Base-by-base conservation (phyloP, 2,888 invertebrate genomes). In the Phlogophora meticulosa region DNA sequence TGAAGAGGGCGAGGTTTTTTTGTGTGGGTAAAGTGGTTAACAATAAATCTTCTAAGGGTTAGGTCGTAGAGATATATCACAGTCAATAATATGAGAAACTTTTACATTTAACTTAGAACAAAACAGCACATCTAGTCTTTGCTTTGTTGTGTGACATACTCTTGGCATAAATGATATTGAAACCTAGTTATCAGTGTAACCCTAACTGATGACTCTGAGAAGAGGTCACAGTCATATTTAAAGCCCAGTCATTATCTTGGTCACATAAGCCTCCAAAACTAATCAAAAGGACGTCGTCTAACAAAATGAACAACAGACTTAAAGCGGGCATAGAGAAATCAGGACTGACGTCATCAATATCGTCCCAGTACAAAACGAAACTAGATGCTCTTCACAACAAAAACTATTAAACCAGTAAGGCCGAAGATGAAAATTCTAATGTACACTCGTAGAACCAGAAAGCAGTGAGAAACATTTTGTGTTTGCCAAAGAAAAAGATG, bases 261-360 rank as follows among this genome's bases (percentile, higher is more conserved):
- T n/a, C 97, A 0, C 97, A 97, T 80, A 97, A 97, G 83, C 97
- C 97, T 0, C 97, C 97, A 0, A 97, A 97, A 87, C 97, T 97
- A 0, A 96, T 96, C 0, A 96, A 97, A 58, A 93, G 97, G 45
- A 97, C 97, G 10, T 97, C 97, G 4, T 97, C 97, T 22, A 96
- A 96, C 51, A 96, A 96, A 81, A 92, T 96, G 40, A 96, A 96
- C 70, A 95, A 96, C 49, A 93, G 96, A 84, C 83, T 94, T 0
- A 95, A 96, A 89, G 92, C 94, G 10, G 92, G 92, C 0, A 80
- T 94, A 55, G 95, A 95, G 45, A 96, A 95, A 78, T 85, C 91
- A 7, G 86, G 90, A 0, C 81, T 95, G 4, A 95, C 94, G 53
- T 92, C 95, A 40, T 93, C 93, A n/a, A 95, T 95, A 78, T 94